These are phyloP conservation scores for Ictalurus punctatus DNA, from an alignment of 2,113 vertebrate species.

Conservation along the genomic window DNA sequence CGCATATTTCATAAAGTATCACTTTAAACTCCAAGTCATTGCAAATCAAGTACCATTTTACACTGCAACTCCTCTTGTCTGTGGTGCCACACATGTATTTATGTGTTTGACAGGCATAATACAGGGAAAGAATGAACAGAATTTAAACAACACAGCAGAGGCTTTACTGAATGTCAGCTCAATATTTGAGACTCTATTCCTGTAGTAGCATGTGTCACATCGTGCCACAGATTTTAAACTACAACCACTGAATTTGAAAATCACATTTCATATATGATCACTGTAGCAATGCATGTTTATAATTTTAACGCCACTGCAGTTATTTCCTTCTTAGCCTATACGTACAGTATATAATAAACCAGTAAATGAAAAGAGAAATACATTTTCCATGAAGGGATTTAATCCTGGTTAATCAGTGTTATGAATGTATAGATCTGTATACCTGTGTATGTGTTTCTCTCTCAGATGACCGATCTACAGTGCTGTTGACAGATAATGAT, in stretches of 20 bases:
- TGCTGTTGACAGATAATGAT: slow-evolving; percentile 93
- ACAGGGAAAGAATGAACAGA: no score
- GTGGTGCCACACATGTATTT: no score
- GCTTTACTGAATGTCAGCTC: no score
- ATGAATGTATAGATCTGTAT: not conserved
- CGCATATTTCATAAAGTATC: no score
- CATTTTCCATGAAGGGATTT: not conserved
- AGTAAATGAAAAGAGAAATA: not conserved
- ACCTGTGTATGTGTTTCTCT: not conserved
- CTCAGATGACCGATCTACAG: slow-evolving; percentile 92
- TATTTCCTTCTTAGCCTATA: not conserved
- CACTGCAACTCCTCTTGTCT: no score
- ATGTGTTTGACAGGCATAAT: no score
- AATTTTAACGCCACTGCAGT: not conserved
- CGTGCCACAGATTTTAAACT: no score
- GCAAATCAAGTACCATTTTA: no score
- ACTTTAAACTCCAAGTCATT: no score
- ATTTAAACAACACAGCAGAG: no score
- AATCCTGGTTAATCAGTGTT: not conserved
- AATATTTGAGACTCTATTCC: no score
- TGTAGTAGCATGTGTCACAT: no score
- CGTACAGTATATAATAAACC: not conserved
- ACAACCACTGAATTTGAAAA: not conserved
- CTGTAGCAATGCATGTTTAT: not conserved
- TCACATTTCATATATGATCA: not conserved